A percentile compares a stretch with the other conserved stretches of the same genome.
These are phyloP conservation scores for Lagenorhynchus albirostris DNA, from an alignment of 2,113 vertebrate genomes.

Conservation along the genomic window DNA sequence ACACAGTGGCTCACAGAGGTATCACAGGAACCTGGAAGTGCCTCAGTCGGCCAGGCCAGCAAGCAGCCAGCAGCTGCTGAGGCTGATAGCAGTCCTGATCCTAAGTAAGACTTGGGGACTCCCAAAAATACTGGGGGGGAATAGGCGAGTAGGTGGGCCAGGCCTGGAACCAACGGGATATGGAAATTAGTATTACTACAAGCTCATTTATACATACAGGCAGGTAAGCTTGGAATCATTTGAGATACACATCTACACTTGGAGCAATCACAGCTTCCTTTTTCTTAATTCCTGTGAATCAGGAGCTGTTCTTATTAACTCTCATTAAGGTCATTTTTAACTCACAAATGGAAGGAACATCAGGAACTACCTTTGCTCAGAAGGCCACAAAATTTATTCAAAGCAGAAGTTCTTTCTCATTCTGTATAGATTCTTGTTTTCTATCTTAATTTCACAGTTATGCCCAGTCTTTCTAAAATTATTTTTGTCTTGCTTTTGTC, in stretches of 20 bases:
- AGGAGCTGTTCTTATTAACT: neutral
- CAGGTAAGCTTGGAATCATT: neutral
- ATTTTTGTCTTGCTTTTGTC: neutral
- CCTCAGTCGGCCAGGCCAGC: neutral
- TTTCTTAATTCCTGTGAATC: neutral
- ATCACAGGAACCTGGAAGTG: neutral
- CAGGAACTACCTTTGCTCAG: neutral
- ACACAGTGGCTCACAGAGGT: neutral
- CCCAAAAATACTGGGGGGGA: neutral
- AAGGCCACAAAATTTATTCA: neutral
- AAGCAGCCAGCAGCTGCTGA: neutral
- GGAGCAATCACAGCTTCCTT: neutral
- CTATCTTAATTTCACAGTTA: neutral
- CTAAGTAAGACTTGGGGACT: neutral
- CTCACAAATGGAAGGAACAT: neutral
- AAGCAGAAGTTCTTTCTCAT: neutral
- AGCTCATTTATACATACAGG: neutral
- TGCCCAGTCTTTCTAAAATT: neutral
- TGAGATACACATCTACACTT: neutral
- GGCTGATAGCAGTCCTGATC: neutral
- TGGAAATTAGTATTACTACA: neutral
- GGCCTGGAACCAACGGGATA: neutral
- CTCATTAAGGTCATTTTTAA: neutral
- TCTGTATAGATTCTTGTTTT: neutral
- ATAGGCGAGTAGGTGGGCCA: neutral